Percentiles rank a stretch among this genome's conserved stretches.
Conservation (phyloP, 2,797 vertebrate genomes). For the Anabas testudineus region DNA sequence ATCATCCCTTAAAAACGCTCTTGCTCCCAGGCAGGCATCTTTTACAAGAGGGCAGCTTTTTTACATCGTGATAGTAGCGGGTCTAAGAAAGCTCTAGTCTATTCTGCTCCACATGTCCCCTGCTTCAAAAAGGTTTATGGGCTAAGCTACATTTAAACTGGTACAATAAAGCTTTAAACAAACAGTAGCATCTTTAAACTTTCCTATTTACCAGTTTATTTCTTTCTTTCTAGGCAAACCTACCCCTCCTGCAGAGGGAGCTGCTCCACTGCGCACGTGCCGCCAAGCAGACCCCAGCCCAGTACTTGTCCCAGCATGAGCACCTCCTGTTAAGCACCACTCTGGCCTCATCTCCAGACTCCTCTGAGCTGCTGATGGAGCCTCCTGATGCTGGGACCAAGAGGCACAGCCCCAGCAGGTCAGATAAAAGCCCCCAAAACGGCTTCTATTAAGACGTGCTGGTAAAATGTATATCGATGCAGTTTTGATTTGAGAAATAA, state of each 20-base stretch:
- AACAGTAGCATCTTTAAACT: background rate
- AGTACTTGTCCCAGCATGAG: slow-evolving; percentile 98
- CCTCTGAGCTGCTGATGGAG: slow-evolving; percentile 95
- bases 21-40: slow-evolving; percentile 36
- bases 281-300: slow-evolving; percentile 98
- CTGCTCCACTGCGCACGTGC: slow-evolving; percentile 96
- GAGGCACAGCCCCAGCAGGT: slow-evolving; percentile 96
- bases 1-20: background rate
- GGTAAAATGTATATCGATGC: background rate
- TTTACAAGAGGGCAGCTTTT: slow-evolving; percentile 22
- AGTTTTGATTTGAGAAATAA: background rate
- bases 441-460: background rate
- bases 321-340: slow-evolving; percentile 96
- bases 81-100: slow-evolving; percentile 6
- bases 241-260: slow-evolving; percentile 96
- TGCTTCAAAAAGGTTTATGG: background rate
- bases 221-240: slow-evolving; percentile 88
- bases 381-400: slow-evolving; percentile 89
- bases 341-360: slow-evolving; percentile 92
- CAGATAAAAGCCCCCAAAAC: slow-evolving; percentile 3
- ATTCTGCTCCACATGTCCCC: background rate
- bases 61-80: slow-evolving; percentile 15
- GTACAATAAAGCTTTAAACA: background rate
- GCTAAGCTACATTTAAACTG: background rate
- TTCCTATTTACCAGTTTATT: background rate